phyloP scores from a whole-genome alignment of 2,888 invertebrate genomes.

The Gasteruption jaculator region DNA sequence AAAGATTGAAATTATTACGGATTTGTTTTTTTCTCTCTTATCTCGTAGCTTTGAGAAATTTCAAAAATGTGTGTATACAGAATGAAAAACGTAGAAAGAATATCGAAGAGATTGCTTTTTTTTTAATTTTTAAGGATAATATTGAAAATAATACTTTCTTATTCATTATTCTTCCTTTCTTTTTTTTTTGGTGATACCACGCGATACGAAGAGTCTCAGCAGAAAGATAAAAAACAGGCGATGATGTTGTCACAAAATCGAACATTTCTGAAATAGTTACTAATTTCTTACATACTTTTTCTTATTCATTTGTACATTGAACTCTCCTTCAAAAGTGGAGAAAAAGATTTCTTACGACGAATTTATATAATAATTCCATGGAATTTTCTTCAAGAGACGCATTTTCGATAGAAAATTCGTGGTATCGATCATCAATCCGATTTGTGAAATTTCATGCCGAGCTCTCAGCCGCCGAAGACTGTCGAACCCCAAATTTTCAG shows the following conservation, averaged over 20 bases:
- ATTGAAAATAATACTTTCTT: neutral
- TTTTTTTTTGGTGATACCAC: slow-evolving; percentile 12
- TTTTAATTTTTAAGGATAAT: slow-evolving; percentile 1
- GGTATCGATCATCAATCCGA: slow-evolving; percentile 17
- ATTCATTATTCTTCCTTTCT: neutral
- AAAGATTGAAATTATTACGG: too few relatives aligned
- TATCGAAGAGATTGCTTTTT: too few relatives aligned
- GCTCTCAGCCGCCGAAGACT: slow-evolving; percentile 21
- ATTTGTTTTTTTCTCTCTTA: too few relatives aligned
- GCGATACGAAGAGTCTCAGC: slow-evolving; percentile 23
- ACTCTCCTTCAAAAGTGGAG: slow-evolving; percentile 3
- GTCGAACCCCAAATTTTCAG: slow-evolving; percentile 29
- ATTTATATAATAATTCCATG: slow-evolving; percentile 7
- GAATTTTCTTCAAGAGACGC: neutral
- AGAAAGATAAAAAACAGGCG: slow-evolving; percentile 29
- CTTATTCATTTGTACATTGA: slow-evolving; percentile 24
- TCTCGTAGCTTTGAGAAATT: too few relatives aligned
- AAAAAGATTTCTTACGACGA: slow-evolving; percentile 9
- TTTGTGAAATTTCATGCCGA: slow-evolving; percentile 18
- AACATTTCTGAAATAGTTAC: slow-evolving; percentile 17
- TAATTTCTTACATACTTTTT: neutral
- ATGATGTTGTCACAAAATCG: slow-evolving; percentile 23
- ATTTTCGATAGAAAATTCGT: slow-evolving; percentile 22
- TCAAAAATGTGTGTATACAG: too few relatives aligned
- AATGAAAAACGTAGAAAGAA: too few relatives aligned